These are phyloP conservation scores for Crypturellus tataupa DNA, from an alignment of 2,797 vertebrate genomes.

Conservation along the genomic window DNA sequence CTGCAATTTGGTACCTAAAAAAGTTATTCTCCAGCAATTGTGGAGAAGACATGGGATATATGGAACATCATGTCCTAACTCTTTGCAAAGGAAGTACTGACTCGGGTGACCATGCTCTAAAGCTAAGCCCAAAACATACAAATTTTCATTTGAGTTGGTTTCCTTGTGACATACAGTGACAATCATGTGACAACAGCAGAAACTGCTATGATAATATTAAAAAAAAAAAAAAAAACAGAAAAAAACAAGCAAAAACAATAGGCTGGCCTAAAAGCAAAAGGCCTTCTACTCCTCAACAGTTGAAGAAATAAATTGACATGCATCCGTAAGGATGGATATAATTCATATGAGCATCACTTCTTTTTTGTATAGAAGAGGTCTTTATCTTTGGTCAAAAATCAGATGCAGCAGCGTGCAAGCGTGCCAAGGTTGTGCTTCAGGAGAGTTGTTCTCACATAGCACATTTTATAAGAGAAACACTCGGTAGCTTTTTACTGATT, in stretches of 20 bases:
- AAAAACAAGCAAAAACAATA: background rate
- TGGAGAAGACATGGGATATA: background rate
- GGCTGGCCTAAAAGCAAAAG: background rate
- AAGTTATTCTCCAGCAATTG: background rate
- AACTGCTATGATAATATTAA: background rate
- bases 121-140: background rate
- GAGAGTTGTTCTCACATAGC: background rate
- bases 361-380: background rate
- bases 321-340: background rate
- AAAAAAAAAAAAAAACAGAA: background rate
- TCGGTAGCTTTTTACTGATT: background rate
- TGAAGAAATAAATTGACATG: background rate
- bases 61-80: background rate
- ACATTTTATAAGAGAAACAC: accelerated
- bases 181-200: background rate
- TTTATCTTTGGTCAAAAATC: background rate
- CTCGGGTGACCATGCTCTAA: background rate
- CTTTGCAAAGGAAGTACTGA: background rate
- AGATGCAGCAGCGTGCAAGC: accelerated
- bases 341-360: background rate
- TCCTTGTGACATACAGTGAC: too few relatives aligned
- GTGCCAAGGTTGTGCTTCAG: background rate
- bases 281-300: background rate
- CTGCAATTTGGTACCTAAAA: background rate
- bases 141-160: background rate